Evolutionary conservation across 2,888 invertebrate genomes (phyloP).

Genomic region (Notodonta ziczac): DNA sequence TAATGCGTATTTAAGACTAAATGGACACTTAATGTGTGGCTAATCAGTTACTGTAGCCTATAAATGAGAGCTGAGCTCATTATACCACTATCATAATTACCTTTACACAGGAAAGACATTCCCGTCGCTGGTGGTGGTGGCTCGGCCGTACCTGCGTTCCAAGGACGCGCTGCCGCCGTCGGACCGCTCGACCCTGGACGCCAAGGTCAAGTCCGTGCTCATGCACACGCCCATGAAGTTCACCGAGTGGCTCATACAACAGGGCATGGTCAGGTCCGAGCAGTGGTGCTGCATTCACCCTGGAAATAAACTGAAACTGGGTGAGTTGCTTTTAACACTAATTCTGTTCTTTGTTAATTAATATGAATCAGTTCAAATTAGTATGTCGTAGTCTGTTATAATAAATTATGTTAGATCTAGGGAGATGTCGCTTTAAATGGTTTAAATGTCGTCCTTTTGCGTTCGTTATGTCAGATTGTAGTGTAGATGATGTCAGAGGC

Average conservation of each 20-base stretch:
- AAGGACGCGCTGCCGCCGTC: constrained; percentile 85
- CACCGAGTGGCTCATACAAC: constrained; percentile 95
- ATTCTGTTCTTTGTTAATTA: too few species aligned
- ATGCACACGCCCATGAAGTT: constrained; percentile 93
- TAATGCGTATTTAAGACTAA: too few species aligned
- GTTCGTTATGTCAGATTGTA: too few species aligned
- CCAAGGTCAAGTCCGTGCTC: constrained; percentile 92
- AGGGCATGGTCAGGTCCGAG: constrained; percentile 91
- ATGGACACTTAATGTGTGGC: not conserved
- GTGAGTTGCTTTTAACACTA: constrained; percentile 52
- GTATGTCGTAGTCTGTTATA: too few species aligned
- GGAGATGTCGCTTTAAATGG: too few species aligned
- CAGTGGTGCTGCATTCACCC: constrained; percentile 90
- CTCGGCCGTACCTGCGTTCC: constrained; percentile 90
- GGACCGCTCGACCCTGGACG: constrained; percentile 88
- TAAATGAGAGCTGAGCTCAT: too few species aligned
- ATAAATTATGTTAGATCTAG: too few species aligned
- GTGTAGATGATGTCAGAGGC: too few species aligned
- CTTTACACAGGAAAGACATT: constrained; percentile 88
- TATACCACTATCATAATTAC: too few species aligned
- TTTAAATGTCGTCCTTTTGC: too few species aligned
- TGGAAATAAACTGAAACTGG: constrained; percentile 89
- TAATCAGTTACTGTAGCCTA: too few species aligned
- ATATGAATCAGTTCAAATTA: too few species aligned
- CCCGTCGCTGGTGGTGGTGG: constrained; percentile 93